Conservation (phyloP, 2,797 vertebrate species). For the Hylomyscus alleni region DNA sequence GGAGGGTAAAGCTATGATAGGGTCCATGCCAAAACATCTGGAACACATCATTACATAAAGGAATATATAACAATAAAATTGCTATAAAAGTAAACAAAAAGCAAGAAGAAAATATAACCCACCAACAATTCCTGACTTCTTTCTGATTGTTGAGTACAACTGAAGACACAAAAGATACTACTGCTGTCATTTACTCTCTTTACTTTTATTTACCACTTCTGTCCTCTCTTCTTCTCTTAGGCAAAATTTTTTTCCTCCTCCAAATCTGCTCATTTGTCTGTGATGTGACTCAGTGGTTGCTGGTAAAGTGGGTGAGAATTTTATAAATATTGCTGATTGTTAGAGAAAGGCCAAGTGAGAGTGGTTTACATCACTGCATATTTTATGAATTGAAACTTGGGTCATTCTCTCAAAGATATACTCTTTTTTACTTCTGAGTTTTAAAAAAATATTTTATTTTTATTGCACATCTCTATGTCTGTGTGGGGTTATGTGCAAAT, state of each 20-base stretch:
- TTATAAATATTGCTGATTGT: slow-evolving; percentile 69
- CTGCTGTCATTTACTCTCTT: neutral
- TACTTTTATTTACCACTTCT: neutral
- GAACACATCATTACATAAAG: neutral
- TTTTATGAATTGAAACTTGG: neutral
- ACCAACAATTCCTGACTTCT: neutral
- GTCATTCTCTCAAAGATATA: neutral
- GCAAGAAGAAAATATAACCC: neutral
- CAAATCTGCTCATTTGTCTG: neutral
- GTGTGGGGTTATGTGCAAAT: too few species aligned
- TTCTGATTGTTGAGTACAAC: slow-evolving; percentile 25
- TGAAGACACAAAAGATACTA: neutral
- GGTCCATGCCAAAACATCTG: neutral
- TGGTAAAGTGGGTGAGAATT: slow-evolving; percentile 75
- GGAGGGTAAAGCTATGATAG: neutral
- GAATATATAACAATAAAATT: neutral
- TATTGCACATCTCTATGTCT: neutral
- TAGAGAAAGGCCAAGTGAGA: slow-evolving; percentile 47
- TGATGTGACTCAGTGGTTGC: slow-evolving; percentile 11
- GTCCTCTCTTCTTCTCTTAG: slow-evolving; percentile 10
- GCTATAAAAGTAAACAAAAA: neutral
- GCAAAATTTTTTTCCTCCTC: neutral
- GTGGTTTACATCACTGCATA: neutral
- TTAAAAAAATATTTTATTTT: neutral
- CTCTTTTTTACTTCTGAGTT: neutral